phyloP scores from a whole-genome alignment of 2,797 vertebrate species.

The Petrocephalus sullivani region DNA sequence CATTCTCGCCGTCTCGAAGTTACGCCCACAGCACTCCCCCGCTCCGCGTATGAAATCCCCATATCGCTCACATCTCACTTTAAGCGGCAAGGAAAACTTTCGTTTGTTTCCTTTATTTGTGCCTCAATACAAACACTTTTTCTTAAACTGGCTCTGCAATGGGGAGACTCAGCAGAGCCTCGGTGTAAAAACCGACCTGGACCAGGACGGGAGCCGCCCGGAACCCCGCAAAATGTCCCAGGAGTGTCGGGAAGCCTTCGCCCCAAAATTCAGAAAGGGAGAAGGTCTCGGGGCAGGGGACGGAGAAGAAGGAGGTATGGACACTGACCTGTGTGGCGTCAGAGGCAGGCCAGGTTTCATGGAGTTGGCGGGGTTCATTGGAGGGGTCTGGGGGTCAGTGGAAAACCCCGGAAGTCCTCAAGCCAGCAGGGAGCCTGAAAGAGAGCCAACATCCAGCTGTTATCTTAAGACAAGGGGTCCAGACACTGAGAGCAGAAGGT shows the following conservation, averaged over 20 bases:
- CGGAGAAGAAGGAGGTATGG: neutral
- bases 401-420: conserved; percentile 42
- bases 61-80: neutral
- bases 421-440: conserved; percentile 44
- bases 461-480: neutral
- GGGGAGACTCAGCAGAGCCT: neutral
- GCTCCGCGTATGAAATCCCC: neutral
- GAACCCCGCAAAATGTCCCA: neutral
- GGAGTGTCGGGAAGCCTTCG: no score
- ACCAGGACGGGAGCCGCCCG: neutral
- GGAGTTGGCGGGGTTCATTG: conserved; percentile 91
- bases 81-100: neutral
- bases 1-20: neutral
- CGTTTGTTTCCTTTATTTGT: neutral
- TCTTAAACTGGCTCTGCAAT: neutral
- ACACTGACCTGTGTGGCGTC: conserved; percentile 78
- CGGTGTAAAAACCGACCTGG: neutral
- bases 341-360: conserved; percentile 87
- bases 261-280: neutral
- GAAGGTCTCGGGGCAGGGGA: neutral
- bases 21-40: neutral
- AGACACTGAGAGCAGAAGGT: neutral
- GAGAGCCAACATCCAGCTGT: neutral
- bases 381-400: conserved; percentile 48
- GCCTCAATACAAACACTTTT: neutral